A percentile compares a stretch with the other conserved stretches of the same genome.
Conservation (phyloP, 1,140 invertebrate genomes). For the Proctacanthus coquilletti region DNA sequence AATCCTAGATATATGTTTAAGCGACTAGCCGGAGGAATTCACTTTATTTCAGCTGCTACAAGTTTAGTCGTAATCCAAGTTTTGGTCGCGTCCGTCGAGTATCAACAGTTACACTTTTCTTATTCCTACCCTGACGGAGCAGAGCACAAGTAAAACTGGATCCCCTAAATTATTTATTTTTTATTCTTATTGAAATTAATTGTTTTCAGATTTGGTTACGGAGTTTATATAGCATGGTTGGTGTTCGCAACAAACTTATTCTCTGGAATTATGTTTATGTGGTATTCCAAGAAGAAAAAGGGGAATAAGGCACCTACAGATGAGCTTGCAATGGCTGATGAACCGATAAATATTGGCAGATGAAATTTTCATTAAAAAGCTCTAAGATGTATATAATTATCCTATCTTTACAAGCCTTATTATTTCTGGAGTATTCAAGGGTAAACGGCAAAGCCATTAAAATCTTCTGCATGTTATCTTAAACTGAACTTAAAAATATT, state of each 20-base stretch:
- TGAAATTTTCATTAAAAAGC: constrained; percentile 36
- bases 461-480: no score
- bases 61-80: constrained; percentile 70
- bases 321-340: constrained; percentile 65
- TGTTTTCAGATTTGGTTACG: constrained; percentile 45
- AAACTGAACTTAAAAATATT: no score
- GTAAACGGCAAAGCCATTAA: no score
- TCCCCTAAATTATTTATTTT: not conserved
- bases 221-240: constrained; percentile 64
- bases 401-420: no score
- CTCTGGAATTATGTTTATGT: constrained; percentile 54
- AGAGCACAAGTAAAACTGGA: constrained; percentile 30
- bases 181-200: constrained; percentile 4
- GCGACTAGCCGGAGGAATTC: constrained; percentile 64
- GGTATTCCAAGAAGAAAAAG: constrained; percentile 70
- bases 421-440: no score
- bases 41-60: constrained; percentile 60
- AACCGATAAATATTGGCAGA: constrained; percentile 68
- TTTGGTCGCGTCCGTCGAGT: constrained; percentile 51
- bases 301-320: constrained; percentile 62
- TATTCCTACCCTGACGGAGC: constrained; percentile 53
- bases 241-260: constrained; percentile 56
- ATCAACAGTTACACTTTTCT: constrained; percentile 47
- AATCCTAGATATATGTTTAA: constrained; percentile 84
- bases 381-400: no score